These are phyloP conservation scores for Virgularia gustaviana DNA, from an alignment of 92 coral and sea anemone species.

Conservation along the genomic window DNA sequence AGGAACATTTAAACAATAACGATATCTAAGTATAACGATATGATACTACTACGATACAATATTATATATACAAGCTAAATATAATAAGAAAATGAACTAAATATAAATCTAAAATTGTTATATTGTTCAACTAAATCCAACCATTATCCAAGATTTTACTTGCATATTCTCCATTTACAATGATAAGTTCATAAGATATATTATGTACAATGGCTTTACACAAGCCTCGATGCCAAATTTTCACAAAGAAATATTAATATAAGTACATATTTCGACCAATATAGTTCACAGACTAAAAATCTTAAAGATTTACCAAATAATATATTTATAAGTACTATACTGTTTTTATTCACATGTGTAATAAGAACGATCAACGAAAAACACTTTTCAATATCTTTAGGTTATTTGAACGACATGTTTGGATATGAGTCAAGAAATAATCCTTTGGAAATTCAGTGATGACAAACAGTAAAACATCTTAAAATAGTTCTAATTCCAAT, in stretches of 20 bases:
- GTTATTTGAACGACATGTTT: not conserved
- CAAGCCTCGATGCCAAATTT: not conserved
- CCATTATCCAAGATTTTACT: not conserved
- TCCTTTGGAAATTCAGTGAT: constrained; percentile 31
- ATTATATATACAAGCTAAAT: too few species aligned
- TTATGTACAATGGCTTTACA: constrained; percentile 31
- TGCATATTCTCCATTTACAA: not conserved
- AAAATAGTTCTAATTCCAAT: constrained; percentile 30
- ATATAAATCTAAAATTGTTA: too few species aligned
- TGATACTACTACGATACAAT: too few species aligned
- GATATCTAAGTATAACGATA: too few species aligned
- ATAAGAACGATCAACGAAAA: not conserved
- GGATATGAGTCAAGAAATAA: constrained; percentile 22
- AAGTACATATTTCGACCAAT: not conserved
- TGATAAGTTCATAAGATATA: not conserved
- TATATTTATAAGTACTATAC: not conserved
- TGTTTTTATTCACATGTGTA: not conserved
- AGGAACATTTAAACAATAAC: too few species aligned
- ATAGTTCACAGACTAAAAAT: constrained; percentile 8
- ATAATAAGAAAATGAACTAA: too few species aligned
- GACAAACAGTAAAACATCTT: constrained; percentile 14
- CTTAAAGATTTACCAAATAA: constrained; percentile 14
- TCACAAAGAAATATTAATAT: not conserved
- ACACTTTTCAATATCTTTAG: not conserved
- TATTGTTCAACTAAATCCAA: not conserved